A percentile compares a stretch with the other conserved stretches of the same genome.
Conservation (phyloP, 2,113 vertebrate genomes). For the Oncorhynchus masou region DNA sequence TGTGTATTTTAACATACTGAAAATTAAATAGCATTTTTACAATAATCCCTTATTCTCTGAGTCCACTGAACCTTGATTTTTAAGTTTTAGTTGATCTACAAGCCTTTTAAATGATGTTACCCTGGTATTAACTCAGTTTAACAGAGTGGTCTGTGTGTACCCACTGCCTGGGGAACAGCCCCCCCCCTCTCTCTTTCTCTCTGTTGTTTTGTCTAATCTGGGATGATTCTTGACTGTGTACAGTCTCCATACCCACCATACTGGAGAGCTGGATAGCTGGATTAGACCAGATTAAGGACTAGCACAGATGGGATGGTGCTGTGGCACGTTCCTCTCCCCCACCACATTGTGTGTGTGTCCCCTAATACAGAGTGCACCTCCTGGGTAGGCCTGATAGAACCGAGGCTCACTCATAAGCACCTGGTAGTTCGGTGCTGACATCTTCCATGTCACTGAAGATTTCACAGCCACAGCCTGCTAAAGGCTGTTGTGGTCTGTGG, state of each 20-base stretch:
- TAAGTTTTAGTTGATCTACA: too few species aligned
- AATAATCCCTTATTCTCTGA: too few species aligned
- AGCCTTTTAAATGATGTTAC: not conserved
- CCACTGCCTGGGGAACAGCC: not conserved
- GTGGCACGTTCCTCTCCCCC: not conserved
- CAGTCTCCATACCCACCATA: not conserved
- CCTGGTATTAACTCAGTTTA: not conserved
- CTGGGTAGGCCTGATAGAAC: not conserved
- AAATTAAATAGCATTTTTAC: too few species aligned
- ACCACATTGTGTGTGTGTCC: not conserved
- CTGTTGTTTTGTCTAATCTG: conserved; percentile 31
- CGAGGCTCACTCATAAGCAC: not conserved
- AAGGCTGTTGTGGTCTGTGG: too few species aligned
- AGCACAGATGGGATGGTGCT: too few species aligned
- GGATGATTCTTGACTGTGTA: conserved; percentile 9
- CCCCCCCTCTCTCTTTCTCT: not conserved
- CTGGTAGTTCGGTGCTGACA: too few species aligned
- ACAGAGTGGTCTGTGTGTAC: too few species aligned
- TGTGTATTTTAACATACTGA: too few species aligned
- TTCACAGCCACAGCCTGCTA: too few species aligned
- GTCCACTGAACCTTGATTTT: too few species aligned
- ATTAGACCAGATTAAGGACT: conserved; percentile 41
- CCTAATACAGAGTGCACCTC: not conserved
- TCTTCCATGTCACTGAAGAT: too few species aligned
- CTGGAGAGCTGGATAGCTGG: conserved; percentile 40